Evolutionary conservation across 37 sponge, comb jelly and placozoan species (phyloP), one percentile per base, ranked within the genome.

Genomic region (Ianthella basta): DNA sequence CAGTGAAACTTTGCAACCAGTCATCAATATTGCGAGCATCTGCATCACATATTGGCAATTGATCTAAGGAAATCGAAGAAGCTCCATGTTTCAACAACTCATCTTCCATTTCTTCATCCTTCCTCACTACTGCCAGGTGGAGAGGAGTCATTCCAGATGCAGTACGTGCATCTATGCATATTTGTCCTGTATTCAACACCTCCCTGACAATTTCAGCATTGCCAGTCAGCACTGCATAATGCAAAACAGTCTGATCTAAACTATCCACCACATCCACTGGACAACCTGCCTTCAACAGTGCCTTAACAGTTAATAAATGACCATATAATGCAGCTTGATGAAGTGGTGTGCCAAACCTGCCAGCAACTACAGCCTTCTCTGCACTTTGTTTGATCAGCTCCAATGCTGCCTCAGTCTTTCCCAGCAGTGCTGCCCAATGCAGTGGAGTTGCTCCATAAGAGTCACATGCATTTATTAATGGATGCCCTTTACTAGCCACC

Each of bases 351-450:
- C 78, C 54, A 39, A 12, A 1, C n/a, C 1, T 41, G 12, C 53
- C 78, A 36, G 78, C 41, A 40, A 75, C 53, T 36, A 41, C 54
- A 41, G 32, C 78, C 54, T 75, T 75, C 14, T 75, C 25, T 19
- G 78, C 78, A 3, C 78, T 50, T 15, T 53, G n/a, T 41, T 14
- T 75, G 54, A 75, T 40, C n/a, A 75, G 21, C 37, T 75, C 78
- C 37, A 75, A 19, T 24, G 53, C 78, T 25, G 78, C 78, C 21
- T 24, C 25, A n/a, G 78, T 75, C 2, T 75, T 13, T 1, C 78
- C 78, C 18, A 15, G 0, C n/a, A 36, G 2, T 41, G 78, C 44
- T 39, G 78, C 78, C 37, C 6, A 1, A 50, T 75, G 78, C 37
- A 75, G 78, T 75, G 78, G 50, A 25, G 78, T 75, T 1, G 2